phyloP scores from a whole-genome alignment of 2,888 invertebrate species.

The Trachelus iudaicus region DNA sequence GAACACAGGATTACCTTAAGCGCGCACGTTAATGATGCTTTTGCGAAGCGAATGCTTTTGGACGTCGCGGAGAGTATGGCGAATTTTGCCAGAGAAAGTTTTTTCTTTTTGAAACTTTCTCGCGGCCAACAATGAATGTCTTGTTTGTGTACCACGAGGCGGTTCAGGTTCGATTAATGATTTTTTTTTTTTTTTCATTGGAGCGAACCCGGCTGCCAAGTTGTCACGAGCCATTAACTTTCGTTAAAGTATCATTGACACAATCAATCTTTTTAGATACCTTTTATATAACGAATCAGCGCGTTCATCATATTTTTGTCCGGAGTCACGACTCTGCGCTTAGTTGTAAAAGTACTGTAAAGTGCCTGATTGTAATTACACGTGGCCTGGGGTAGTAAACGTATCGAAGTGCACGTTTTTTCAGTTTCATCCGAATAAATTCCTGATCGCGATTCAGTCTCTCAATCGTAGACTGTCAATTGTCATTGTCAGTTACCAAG shows the following conservation, averaged over 20 bases:
- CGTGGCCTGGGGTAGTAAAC: constrained; percentile 24
- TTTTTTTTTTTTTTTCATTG: too few species aligned
- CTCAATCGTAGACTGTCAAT: not conserved
- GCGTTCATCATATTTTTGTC: constrained; percentile 56
- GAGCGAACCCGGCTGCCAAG: too few species aligned
- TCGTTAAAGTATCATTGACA: constrained; percentile 40
- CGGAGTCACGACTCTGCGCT: constrained; percentile 15
- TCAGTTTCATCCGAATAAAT: not conserved
- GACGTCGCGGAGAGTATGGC: not conserved
- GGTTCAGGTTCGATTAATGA: too few species aligned
- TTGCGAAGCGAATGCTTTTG: constrained; percentile 7
- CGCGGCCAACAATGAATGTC: not conserved
- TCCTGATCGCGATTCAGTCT: not conserved
- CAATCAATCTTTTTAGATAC: constrained; percentile 43
- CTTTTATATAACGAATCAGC: constrained; percentile 37
- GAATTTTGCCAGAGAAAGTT: not conserved
- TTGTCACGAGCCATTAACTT: not conserved
- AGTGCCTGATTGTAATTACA: constrained; percentile 46
- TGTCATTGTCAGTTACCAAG: not conserved
- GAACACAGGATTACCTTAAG: constrained; percentile 16
- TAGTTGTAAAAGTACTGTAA: constrained; percentile 17
- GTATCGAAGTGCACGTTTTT: not conserved
- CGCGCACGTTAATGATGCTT: constrained; percentile 22
- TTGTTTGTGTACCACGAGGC: not conserved
- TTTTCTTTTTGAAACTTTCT: not conserved